Evolutionary conservation across 2,113 vertebrate species (phyloP), one percentile per base, ranked within the genome.

Genomic region (Mus pahari): DNA sequence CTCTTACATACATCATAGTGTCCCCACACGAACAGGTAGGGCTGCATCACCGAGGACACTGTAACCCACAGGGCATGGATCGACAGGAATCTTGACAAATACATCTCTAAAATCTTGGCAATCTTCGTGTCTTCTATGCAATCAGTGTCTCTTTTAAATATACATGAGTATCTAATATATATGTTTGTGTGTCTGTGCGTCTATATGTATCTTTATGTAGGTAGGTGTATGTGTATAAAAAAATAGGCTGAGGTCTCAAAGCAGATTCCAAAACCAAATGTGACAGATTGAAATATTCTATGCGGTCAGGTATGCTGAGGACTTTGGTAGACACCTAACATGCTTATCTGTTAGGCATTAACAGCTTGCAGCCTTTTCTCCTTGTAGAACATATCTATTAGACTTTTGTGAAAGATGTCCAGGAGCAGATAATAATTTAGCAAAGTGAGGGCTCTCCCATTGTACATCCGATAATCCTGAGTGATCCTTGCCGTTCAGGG

Each of bases 1-100:
- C 99, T 99, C 98, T 99, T 99, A 96, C 99, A 99, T 90, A 99
- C 99, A 0, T 99, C 99, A 68, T 99, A 99, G 98, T 99, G 99
- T 96, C 99, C 99, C 99, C 99, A 99, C 7, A 99, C 99, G 0
- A 99, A 98, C 58, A 99, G 99, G 98, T 99, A 99, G 98, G 99
- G 99, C 98, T 99, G 99, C 98, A 99, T 99, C 98, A 99, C 97
- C 0, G 99, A 99, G 95, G 99, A 99, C 42, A 99, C 98, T 5
- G 98, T 98, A 94, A 99, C 99, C 99, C 99, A 99, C 94, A 99
- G 98, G 97, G 99, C 98, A 42, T 99, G 99, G 97, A 99, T 98
- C 93, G 98, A 98, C 98, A 99, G 97, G 94, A 99, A 99, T 95
- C 99, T 98, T 96, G 99, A 99, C 97, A 99, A 99, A 98, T 98